Conservation (phyloP, 2,888 invertebrate genomes). For the Adineta ricciae region DNA sequence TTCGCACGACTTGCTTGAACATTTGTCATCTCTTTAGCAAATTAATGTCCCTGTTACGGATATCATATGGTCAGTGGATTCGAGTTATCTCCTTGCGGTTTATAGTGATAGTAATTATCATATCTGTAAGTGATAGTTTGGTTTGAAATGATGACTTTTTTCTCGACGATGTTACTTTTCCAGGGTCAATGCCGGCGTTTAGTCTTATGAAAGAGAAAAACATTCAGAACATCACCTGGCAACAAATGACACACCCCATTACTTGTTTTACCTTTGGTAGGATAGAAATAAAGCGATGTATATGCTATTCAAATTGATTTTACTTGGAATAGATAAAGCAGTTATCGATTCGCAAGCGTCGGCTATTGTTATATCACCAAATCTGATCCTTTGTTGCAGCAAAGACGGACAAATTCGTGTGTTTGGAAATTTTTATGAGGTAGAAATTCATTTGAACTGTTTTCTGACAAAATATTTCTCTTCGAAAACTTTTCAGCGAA, state of each 20-base stretch:
- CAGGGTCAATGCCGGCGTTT: background rate
- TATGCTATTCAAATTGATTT: too few species aligned
- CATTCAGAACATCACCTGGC: background rate
- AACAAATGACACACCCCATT: background rate
- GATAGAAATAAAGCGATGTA: background rate
- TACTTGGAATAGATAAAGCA: background rate
- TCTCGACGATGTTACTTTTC: background rate
- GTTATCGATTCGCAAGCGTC: background rate
- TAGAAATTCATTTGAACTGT: background rate
- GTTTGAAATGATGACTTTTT: background rate
- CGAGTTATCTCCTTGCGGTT: background rate
- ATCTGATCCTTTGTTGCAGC: background rate
- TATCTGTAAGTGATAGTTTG: background rate
- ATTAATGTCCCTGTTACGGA: background rate
- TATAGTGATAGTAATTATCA: background rate
- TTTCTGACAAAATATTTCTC: background rate
- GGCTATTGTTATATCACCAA: background rate
- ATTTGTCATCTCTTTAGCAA: background rate
- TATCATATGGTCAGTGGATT: background rate
- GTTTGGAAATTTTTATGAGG: background rate
- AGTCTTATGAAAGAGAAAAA: background rate
- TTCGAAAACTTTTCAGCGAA: background rate
- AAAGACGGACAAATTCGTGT: constrained; percentile 5
- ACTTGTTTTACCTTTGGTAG: background rate
- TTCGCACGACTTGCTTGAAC: background rate